Base-by-base conservation (phyloP, 2,797 vertebrate genomes). In the Streptopelia turtur region DNA sequence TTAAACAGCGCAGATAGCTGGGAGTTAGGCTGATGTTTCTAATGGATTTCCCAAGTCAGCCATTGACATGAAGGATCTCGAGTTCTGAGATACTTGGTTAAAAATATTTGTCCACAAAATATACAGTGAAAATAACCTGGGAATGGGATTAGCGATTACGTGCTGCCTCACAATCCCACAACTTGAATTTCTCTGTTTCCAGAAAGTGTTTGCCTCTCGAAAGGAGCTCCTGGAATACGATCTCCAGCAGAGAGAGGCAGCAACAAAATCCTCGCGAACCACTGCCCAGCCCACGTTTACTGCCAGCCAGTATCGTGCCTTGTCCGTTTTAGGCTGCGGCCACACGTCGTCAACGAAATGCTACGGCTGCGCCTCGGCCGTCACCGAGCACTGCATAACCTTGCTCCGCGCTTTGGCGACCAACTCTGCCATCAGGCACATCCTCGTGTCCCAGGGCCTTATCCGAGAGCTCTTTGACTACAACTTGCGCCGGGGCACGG, bases 121-220 rank as follows among this genome's bases (percentile, higher is more conserved):
- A 12, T 0, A 1, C 3, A 3, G 20, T 15, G 21, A 10, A 43
- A 76, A 49, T 10, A 52, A 37, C 28, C 18, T 2, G 11, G 13
- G 30, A 5, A 3, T 14, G 30, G 45, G 3, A 37, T 64, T 45
- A 77, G 20, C 53, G 16, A 13, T 50, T 5, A 1, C 1, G 4
- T 56, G 15, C 52, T n/a, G n/a, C 84, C 74, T 90, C 49, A 30
- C 60, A 28, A 4, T 47, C 52, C 63, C 63, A 6, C 49, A 15
- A 6, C 27, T 68, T 84, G 10, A 6, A 15, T 88, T 83, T 78
- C 41, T 61, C 4, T 69, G 4, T 79, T 53, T 37, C 61, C 97
- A 99, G 99, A 99, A 99, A 99, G 99, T 99, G 22, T 99, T 99
- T 87, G 99, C 99, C 31, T 99, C 99, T 5, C 99, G 99, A 28